Evolutionary conservation across 2,797 vertebrate genomes (phyloP).

Genomic region (Nyctibius grandis): DNA sequence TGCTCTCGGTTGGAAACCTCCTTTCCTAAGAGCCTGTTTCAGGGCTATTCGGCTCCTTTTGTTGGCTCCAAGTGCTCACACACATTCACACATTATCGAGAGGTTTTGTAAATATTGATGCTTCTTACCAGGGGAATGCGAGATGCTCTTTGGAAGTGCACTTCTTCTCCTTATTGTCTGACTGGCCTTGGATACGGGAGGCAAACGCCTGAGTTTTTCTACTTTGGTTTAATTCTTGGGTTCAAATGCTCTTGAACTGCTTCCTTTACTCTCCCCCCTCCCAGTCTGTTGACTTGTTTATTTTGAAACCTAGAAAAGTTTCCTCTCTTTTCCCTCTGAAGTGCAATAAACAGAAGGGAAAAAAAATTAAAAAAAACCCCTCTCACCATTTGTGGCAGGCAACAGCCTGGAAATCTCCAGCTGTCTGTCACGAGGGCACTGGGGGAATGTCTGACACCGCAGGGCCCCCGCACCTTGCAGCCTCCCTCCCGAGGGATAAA

Average conservation of each 20-base stretch:
- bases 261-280: background rate
- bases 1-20: background rate
- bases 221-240: background rate
- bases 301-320: slow-evolving; percentile 53
- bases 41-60: background rate
- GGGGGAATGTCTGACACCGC: background rate
- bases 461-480: slow-evolving; percentile 2
- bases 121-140: background rate
- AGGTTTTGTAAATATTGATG: slow-evolving; percentile 18
- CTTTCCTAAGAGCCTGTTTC: background rate
- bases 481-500: slow-evolving; percentile 22
- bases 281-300: background rate
- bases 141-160: slow-evolving; percentile 3
- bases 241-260: slow-evolving; percentile 29
- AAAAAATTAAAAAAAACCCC: background rate
- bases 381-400: background rate
- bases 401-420: slow-evolving; percentile 36
- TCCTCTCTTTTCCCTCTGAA: slow-evolving; percentile 25
- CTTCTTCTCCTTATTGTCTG: slow-evolving; percentile 9
- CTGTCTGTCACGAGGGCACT: background rate
- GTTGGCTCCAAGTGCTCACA: background rate
- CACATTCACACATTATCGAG: background rate
- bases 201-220: background rate
- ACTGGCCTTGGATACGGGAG: background rate
- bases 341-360: background rate